Base-by-base conservation (phyloP, 2,113 vertebrate genomes). In the Indri indri region DNA sequence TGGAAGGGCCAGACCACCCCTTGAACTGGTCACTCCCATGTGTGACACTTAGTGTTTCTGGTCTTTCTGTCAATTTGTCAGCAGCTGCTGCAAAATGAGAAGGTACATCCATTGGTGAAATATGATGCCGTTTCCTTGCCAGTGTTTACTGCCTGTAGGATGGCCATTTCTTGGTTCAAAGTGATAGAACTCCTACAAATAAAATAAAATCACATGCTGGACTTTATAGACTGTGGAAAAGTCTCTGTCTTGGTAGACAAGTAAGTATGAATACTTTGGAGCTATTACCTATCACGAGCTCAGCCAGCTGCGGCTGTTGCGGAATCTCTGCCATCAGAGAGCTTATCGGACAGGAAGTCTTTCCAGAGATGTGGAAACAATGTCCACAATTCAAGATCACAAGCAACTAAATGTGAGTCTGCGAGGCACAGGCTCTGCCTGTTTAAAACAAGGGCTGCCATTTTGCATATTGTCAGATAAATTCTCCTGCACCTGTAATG, bases 81-180 rank as follows among this genome's bases (percentile, higher is more conserved):
- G 27, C 61, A 77, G 32, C 40, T 88, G 30, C 77, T 77, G 59
- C 22, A 76, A 66, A 61, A 90, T 57, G 45, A 88, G 71, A 94
- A 92, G 71, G 27, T 30, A 30, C 18, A 47, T 85, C 40, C 42
- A 25, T 25, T 66, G 54, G 22, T 76, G 54, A 76, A 25, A 88
- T 74, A 63, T 20, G 79, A n/a, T 17, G 54, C 88, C 70, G 45
- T 93, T 89, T 79, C 66, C 79, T 88, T 68, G 54, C 90, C 34
- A 42, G 3, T 30, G 34, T 95, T 79, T 97, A 88, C 40, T 89
- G 20, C 40, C 47, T 83, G 37, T n/a, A 40, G 89, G 74, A 63
- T 5, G 87, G 54, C 54, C n/a, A 59, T 1, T 3, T 97, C 68
- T 97, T 61, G 92, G 0, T 86, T 98, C 91, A 94, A 97, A 94